Percentiles rank a stretch among this genome's conserved stretches.
Conservation (phyloP, 2,888 invertebrate species). For the Parthenolecanium corni region DNA sequence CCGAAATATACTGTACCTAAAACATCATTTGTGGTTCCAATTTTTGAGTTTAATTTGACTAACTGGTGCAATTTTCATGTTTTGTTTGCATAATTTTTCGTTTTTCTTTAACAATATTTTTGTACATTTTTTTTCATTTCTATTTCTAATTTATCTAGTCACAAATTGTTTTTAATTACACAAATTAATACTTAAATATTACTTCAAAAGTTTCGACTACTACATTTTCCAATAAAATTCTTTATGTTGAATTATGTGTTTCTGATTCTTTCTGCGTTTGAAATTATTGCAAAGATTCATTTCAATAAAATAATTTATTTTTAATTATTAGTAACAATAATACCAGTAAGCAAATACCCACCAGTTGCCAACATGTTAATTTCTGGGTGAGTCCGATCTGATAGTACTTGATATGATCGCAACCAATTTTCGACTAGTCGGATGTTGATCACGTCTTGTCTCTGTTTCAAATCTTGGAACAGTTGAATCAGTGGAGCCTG, state of each 20-base stretch:
- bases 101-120: constrained; percentile 1
- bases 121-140: constrained; percentile 4
- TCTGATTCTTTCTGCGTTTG: too few relatives aligned
- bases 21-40: too few relatives aligned
- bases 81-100: neutral
- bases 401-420: constrained; percentile 78
- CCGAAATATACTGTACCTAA: too few relatives aligned
- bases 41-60: neutral
- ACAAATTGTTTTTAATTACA: constrained; percentile 15
- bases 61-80: neutral
- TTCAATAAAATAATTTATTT: too few relatives aligned
- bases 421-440: constrained; percentile 76
- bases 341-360: constrained; percentile 74
- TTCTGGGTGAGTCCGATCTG: constrained; percentile 87
- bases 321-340: neutral
- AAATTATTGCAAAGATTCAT: too few relatives aligned
- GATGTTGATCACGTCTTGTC: constrained; percentile 59
- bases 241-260: too few relatives aligned
- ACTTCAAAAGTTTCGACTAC: too few relatives aligned
- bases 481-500: constrained; percentile 76
- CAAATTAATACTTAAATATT: neutral
- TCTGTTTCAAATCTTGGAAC: constrained; percentile 63
- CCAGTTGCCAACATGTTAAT: constrained; percentile 80
- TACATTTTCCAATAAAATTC: too few relatives aligned
- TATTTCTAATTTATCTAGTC: constrained; percentile 15